Percentiles rank a stretch among this genome's conserved stretches.
Evolutionary conservation across 2,888 invertebrate species (phyloP).

Genomic region (Lithophane semibrunnea): DNA sequence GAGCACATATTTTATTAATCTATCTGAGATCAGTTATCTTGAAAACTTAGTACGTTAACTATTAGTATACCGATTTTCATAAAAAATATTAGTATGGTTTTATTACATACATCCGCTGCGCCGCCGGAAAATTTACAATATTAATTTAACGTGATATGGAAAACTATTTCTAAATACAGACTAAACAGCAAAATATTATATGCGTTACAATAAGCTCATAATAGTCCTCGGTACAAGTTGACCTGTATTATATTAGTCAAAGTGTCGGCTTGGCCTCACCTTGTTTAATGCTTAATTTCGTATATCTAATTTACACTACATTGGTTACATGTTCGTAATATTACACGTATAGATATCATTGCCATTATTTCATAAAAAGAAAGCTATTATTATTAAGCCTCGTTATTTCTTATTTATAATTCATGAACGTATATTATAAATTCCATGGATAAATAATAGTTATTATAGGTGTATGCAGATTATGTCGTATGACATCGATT

Average conservation of each 20-base stretch:
- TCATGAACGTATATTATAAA: constrained; percentile 4
- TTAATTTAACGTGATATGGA: constrained; percentile 55
- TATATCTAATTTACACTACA: constrained; percentile 52
- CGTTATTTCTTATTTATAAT: constrained; percentile 3
- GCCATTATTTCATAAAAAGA: constrained; percentile 23
- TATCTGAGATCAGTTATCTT: constrained; percentile 67
- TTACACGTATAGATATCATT: constrained; percentile 29
- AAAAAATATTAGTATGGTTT: constrained; percentile 44
- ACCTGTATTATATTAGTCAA: constrained; percentile 49
- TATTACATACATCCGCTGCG: constrained; percentile 41
- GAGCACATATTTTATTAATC: constrained; percentile 53
- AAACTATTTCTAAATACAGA: constrained; percentile 48
- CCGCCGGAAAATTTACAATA: constrained; percentile 44
- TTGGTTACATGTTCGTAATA: constrained; percentile 52
- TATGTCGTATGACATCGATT: not conserved
- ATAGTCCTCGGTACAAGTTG: constrained; percentile 52
- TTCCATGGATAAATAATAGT: not conserved
- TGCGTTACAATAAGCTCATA: constrained; percentile 61
- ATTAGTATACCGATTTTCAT: constrained; percentile 59
- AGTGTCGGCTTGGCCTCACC: constrained; percentile 67
- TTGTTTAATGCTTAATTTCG: constrained; percentile 64
- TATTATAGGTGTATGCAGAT: not conserved
- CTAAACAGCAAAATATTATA: constrained; percentile 56
- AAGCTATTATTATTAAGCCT: constrained; percentile 1
- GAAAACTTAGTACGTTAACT: constrained; percentile 65